Conservation (phyloP, 2,888 invertebrate genomes). For the Pyrocoelia pectoralis region DNA sequence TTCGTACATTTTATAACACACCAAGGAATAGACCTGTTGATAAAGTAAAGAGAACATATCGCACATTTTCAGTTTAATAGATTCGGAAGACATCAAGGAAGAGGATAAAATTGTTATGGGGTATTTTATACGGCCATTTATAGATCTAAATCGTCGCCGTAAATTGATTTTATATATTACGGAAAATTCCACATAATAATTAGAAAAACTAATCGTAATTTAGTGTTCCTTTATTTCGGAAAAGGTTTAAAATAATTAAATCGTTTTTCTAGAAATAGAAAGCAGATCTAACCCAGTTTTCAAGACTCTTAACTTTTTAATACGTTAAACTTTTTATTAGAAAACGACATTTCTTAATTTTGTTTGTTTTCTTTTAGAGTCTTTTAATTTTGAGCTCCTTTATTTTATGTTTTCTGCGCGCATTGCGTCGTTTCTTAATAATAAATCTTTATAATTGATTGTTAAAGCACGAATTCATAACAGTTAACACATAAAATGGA, state of each 20-base stretch:
- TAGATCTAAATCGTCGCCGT: background rate
- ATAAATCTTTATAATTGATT: too few relatives aligned
- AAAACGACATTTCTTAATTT: too few relatives aligned
- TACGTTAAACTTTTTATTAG: constrained; percentile 1
- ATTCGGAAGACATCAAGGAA: background rate
- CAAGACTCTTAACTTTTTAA: background rate
- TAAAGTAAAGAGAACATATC: background rate
- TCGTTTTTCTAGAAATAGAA: background rate
- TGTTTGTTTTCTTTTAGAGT: too few relatives aligned
- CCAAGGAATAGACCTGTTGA: background rate
- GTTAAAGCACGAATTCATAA: too few relatives aligned
- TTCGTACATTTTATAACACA: background rate
- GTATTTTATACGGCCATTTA: background rate
- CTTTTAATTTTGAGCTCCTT: too few relatives aligned
- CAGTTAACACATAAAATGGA: too few relatives aligned
- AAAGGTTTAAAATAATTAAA: background rate
- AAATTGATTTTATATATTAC: background rate
- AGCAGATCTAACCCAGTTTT: background rate
- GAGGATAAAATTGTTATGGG: background rate
- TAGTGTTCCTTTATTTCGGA: background rate
- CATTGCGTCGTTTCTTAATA: too few relatives aligned
- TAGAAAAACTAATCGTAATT: too few relatives aligned
- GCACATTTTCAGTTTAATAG: background rate
- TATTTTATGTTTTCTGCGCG: too few relatives aligned
- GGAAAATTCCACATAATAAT: too few relatives aligned